Conservation (phyloP, 2,797 vertebrate species). For the Telmatherina bonti region DNA sequence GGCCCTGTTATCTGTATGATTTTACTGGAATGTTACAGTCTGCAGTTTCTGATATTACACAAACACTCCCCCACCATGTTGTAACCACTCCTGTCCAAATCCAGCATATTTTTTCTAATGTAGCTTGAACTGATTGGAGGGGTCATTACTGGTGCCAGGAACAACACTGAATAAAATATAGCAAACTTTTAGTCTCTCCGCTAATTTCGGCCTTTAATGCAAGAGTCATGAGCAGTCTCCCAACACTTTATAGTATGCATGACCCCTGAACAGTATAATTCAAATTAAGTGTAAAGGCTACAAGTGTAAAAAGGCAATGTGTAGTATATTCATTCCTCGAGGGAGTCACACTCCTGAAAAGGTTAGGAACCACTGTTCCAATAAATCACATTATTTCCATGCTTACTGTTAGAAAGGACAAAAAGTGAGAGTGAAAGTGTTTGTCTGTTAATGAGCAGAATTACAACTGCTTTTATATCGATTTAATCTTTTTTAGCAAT, state of each 20-base stretch:
- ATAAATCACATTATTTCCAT: conserved; percentile 13
- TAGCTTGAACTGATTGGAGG: neutral
- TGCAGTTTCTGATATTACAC: conserved; percentile 19
- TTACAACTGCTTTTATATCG: neutral
- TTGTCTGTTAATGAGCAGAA: neutral
- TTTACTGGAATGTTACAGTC: conserved; percentile 18
- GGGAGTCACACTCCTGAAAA: conserved; percentile 4
- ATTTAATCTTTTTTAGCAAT: conserved; percentile 1
- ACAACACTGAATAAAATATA: neutral
- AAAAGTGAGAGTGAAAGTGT: conserved; percentile 1
- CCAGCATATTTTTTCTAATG: neutral
- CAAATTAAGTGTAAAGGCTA: conserved; percentile 7
- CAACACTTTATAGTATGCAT: neutral
- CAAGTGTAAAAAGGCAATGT: conserved; percentile 8
- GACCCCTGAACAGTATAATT: conserved; percentile 5
- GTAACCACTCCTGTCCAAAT: neutral
- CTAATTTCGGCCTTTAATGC: neutral
- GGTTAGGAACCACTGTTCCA: conserved; percentile 4
- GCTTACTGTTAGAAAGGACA: neutral
- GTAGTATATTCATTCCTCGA: conserved; percentile 11
- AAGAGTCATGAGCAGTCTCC: neutral
- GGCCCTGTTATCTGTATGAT: neutral
- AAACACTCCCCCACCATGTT: neutral
- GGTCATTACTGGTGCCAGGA: neutral
- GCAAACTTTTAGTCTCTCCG: neutral